These are phyloP conservation scores for Labeo calbasu DNA, from an alignment of 2,797 vertebrate genomes.

Conservation along the genomic window DNA sequence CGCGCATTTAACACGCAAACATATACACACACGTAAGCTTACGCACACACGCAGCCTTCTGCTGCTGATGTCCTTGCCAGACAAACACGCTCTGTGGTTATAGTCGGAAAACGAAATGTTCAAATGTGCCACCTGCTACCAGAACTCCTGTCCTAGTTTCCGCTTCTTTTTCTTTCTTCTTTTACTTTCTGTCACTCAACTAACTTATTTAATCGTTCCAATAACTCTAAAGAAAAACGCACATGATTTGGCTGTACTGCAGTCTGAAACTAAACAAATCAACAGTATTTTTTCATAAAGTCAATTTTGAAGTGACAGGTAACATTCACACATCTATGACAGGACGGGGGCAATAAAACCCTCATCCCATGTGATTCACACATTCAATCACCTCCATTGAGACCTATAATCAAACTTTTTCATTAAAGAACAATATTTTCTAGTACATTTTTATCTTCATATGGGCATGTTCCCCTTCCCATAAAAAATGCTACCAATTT, in stretches of 20 bases:
- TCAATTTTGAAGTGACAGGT: not conserved
- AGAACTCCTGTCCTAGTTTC: slow-evolving; percentile 63
- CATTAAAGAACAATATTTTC: not conserved
- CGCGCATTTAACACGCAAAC: slow-evolving; percentile 38
- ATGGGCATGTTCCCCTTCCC: not conserved
- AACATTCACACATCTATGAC: not conserved
- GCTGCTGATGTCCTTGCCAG: slow-evolving; percentile 55
- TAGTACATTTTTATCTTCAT: not conserved
- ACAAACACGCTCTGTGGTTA: slow-evolving; percentile 58
- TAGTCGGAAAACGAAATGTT: slow-evolving; percentile 58
- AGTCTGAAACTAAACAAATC: not conserved
- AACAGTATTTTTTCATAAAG: not conserved
- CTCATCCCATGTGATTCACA: not conserved
- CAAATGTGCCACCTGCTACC: slow-evolving; percentile 64
- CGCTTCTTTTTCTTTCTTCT: slow-evolving; percentile 15
- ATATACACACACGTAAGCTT: slow-evolving; percentile 42
- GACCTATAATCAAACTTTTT: not conserved
- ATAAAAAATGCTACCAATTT: not conserved
- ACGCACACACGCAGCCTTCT: slow-evolving; percentile 56
- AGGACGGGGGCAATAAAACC: not conserved
- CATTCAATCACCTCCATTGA: not conserved
- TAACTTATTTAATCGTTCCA: slow-evolving; percentile 29
- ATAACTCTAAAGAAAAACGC: not conserved
- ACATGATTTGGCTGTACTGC: not conserved
- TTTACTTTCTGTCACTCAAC: slow-evolving; percentile 27